A percentile compares a stretch with the other conserved stretches of the same genome.
phyloP scores from a whole-genome alignment of 2,113 vertebrate species.

The Oreochromis niloticus region DNA sequence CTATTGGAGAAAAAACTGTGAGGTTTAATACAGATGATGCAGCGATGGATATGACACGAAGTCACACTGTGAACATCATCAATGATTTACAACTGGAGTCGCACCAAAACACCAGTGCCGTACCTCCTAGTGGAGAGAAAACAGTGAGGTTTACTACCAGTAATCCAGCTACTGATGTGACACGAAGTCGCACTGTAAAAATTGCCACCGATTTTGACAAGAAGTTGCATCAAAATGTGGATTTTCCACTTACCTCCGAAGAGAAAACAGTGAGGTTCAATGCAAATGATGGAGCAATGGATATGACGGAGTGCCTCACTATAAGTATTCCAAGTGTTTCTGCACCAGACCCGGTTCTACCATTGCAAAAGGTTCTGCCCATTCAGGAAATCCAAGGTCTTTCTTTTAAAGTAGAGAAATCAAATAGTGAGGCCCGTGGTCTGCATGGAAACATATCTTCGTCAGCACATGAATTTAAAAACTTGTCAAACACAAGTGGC shows the following conservation, averaged over 20 bases:
- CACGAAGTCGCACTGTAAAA: background rate
- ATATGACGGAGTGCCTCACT: background rate
- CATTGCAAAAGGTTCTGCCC: background rate
- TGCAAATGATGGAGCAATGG: background rate
- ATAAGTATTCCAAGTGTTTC: background rate
- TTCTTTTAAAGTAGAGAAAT: background rate
- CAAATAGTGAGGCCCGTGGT: background rate
- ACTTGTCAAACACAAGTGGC: background rate
- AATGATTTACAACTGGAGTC: background rate
- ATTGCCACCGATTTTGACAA: background rate
- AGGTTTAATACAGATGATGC: background rate
- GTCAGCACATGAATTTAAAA: constrained; percentile 49
- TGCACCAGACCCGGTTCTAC: background rate
- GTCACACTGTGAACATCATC: background rate
- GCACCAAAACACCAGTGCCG: background rate
- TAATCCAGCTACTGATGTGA: constrained; percentile 4
- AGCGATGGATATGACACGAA: background rate
- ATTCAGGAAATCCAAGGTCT: background rate
- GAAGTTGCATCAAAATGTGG: background rate
- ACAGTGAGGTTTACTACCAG: background rate
- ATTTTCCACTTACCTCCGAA: background rate
- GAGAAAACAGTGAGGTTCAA: background rate
- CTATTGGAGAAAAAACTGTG: background rate
- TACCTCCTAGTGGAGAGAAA: background rate
- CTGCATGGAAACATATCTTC: background rate